These are phyloP conservation scores for Maniola hyperantus DNA, from an alignment of 2,888 invertebrate species.

Conservation along the genomic window DNA sequence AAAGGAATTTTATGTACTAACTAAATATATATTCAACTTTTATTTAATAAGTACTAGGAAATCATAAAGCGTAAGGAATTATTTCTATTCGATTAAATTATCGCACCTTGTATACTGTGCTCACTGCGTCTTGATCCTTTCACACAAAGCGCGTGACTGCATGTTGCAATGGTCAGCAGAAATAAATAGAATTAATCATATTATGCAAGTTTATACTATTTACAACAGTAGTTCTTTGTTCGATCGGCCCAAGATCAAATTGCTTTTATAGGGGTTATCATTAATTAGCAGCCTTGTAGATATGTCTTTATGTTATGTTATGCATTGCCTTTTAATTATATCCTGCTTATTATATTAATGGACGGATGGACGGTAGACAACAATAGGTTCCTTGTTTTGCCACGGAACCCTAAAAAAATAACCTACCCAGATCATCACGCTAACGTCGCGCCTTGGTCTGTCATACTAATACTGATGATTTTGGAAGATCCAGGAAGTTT, in stretches of 20 bases:
- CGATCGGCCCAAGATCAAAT: constrained; percentile 9
- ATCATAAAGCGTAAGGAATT: constrained; percentile 43
- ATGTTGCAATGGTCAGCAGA: constrained; percentile 16
- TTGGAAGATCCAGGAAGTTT: too few species aligned
- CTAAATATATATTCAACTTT: constrained; percentile 38
- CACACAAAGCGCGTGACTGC: constrained; percentile 45
- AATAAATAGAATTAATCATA: background rate
- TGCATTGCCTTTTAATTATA: constrained; percentile 10
- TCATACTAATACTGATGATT: too few species aligned
- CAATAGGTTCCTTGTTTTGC: too few species aligned
- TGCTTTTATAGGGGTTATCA: constrained; percentile 34
- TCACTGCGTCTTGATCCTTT: constrained; percentile 57
- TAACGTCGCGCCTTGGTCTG: too few species aligned
- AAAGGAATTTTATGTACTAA: constrained; percentile 31
- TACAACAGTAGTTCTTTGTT: constrained; percentile 2
- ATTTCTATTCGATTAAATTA: background rate
- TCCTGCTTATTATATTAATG: constrained; percentile 7
- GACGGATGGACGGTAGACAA: background rate
- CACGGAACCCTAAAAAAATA: too few species aligned
- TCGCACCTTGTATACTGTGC: constrained; percentile 40
- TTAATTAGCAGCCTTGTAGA: constrained; percentile 28
- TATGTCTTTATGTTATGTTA: constrained; percentile 3
- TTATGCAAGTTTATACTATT: background rate
- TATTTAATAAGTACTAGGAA: constrained; percentile 50
- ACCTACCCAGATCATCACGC: too few species aligned